These are phyloP conservation scores for Charadrius vociferus DNA, from an alignment of 2,113 vertebrate genomes.

Conservation along the genomic window DNA sequence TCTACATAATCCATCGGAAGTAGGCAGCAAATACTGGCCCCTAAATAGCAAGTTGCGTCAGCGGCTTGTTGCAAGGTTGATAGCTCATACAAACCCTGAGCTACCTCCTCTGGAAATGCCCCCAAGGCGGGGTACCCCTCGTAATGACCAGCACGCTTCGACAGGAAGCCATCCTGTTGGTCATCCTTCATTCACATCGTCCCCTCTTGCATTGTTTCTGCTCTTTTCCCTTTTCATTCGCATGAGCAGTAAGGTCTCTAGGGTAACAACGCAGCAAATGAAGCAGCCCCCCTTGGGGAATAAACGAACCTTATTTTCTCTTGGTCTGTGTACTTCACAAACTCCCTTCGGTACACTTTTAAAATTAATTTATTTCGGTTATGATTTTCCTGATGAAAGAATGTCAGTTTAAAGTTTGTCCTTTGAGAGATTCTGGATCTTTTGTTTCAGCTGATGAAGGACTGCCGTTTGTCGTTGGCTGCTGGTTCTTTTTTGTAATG, in stretches of 20 bases:
- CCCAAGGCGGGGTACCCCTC: rapidly evolving
- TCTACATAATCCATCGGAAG: background rate
- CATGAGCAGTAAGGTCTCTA: background rate
- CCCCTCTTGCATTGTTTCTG: background rate
- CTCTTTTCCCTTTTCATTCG: background rate
- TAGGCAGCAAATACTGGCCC: background rate
- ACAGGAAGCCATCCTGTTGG: background rate
- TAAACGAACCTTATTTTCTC: background rate
- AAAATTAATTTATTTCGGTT: constrained; percentile 36
- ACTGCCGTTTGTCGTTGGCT: background rate
- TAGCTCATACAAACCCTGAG: background rate
- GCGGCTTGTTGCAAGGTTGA: background rate
- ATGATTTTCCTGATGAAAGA: constrained; percentile 23
- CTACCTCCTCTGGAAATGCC: background rate
- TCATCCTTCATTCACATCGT: background rate
- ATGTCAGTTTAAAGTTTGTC: background rate
- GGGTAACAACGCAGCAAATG: background rate
- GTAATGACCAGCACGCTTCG: rapidly evolving
- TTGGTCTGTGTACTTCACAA: background rate
- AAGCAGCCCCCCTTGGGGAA: background rate
- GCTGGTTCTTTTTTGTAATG: background rate
- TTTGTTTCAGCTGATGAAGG: background rate
- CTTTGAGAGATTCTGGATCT: background rate
- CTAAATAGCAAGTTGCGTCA: background rate
- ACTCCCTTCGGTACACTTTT: background rate